phyloP scores from a whole-genome alignment of 2,888 invertebrate species.

The Gerosis bhagava region DNA sequence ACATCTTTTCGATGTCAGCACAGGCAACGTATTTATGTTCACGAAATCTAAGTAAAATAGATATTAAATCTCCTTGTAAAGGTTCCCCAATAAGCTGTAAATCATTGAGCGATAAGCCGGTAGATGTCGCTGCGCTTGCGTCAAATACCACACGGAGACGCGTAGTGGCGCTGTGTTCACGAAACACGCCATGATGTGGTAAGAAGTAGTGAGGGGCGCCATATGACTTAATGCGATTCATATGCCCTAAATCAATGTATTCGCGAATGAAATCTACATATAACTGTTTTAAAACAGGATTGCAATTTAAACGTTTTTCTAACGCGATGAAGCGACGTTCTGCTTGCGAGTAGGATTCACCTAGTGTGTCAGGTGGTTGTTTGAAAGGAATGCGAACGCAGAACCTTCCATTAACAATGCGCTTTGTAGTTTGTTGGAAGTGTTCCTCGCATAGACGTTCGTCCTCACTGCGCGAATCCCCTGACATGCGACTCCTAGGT shows the following conservation, averaged over 20 bases:
- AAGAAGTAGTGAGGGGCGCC: no score
- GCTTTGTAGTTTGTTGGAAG: slow-evolving; percentile 18
- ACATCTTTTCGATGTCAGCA: slow-evolving; percentile 22
- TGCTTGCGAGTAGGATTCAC: slow-evolving; percentile 9
- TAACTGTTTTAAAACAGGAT: no score
- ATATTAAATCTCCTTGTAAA: slow-evolving; percentile 6
- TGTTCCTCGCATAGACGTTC: slow-evolving; percentile 5
- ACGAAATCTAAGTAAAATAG: slow-evolving; percentile 1
- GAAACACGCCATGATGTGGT: no score
- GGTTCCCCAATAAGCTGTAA: slow-evolving; percentile 1
- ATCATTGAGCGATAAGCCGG: slow-evolving; percentile 6
- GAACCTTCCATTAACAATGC: slow-evolving; percentile 18
- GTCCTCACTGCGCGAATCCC: neutral
- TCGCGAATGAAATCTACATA: slow-evolving; percentile 4
- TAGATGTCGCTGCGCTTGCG: neutral
- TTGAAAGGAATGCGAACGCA: slow-evolving; percentile 7
- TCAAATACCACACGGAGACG: slow-evolving; percentile 4
- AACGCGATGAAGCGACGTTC: slow-evolving; percentile 1
- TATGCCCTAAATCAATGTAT: slow-evolving; percentile 2
- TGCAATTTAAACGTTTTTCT: no score
- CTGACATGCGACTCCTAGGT: neutral
- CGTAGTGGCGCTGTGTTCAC: no score
- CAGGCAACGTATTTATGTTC: neutral
- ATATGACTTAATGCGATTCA: slow-evolving; percentile 10
- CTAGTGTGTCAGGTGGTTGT: slow-evolving; percentile 1